Conservation (phyloP, 1,140 invertebrate genomes). For the Andrena cerasifolii region DNA sequence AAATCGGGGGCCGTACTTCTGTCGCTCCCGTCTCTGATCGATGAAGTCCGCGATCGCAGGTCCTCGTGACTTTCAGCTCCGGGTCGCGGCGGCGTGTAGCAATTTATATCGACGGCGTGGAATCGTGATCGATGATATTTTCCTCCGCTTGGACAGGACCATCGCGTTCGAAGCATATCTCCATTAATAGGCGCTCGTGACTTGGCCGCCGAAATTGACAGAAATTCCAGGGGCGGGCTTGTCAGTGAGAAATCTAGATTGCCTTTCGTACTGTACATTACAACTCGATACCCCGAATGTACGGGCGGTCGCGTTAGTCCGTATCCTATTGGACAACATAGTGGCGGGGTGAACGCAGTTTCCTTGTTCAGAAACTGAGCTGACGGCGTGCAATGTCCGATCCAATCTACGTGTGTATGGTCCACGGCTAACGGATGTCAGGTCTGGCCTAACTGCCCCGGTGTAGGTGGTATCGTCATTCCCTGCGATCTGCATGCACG, state of each 20-base stretch:
- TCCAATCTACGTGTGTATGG: constrained; percentile 70
- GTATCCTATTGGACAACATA: constrained; percentile 63
- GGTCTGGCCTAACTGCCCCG: constrained; percentile 38
- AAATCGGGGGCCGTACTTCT: too few relatives aligned
- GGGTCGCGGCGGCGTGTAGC: too few relatives aligned
- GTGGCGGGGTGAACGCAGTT: constrained; percentile 59
- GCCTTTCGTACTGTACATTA: constrained; percentile 65
- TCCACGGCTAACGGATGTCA: constrained; percentile 57
- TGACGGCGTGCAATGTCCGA: constrained; percentile 71
- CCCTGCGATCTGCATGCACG: constrained; percentile 56
- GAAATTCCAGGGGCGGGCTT: constrained; percentile 54
- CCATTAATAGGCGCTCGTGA: constrained; percentile 2
- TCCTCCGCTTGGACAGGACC: too few relatives aligned
- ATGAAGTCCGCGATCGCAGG: too few relatives aligned
- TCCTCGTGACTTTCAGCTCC: too few relatives aligned
- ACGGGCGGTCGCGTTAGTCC: constrained; percentile 61
- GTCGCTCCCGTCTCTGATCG: too few relatives aligned
- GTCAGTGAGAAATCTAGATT: constrained; percentile 63
- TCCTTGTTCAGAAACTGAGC: constrained; percentile 72
- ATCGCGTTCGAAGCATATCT: constrained; percentile 1
- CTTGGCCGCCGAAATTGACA: constrained; percentile 43
- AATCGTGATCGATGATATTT: too few relatives aligned
- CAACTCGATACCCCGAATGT: constrained; percentile 67
- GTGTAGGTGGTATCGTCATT: constrained; percentile 55
- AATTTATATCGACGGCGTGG: too few relatives aligned